Base-by-base conservation (phyloP, 2,113 vertebrate species). In the Neomonachus schauinslandi region DNA sequence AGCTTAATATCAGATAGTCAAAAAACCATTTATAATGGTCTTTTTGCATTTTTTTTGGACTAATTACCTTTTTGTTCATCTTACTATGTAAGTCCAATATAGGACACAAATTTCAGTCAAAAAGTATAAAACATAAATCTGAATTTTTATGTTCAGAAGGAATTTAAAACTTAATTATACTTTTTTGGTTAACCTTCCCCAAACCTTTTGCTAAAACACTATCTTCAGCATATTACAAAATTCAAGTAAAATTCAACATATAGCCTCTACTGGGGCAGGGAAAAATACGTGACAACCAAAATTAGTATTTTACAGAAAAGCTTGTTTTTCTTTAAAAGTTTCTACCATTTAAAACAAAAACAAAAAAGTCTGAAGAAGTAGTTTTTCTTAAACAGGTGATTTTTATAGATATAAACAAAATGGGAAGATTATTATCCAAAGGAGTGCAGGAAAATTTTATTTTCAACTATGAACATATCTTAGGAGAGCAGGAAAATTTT, bases 201-300 rank as follows among this genome's bases (percentile, higher is more conserved):
- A 80, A 89, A 96, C 7, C n/a, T 77, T 94, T 96, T 88, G 90
- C 33, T 49, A 95, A 92, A 84, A 90, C 21, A 80, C 65, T 79
- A 53, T 81, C 39, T 93, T 96, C 33, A 67, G n/a, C 31, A 77
- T 33, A 94, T 77, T 80, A 97, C 0, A 72, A 83, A 96, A 97
- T 89, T 91, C 77, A 95, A 86, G 19, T 87, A 26, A 49, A 89
- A 94, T 71, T 91, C 51, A 95, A 81, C 9, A 63, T 92, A 91
- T 18, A 88, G 28, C 16, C 33, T 89, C 5, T 57, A 55, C 7
- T 67, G 11, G 31, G 31, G 82, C 61, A 86, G 26, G 59, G 22
- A 82, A 63, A 76, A 28, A 95, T 79, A 96, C 71, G 11, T 69
- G n/a, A 94, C n/a, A 21, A 93, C 24, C 51, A 92, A 98, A 97